Evolutionary conservation across 1,140 invertebrate species (phyloP), one percentile per base, ranked within the genome.

Genomic region (Goniozus legneri): DNA sequence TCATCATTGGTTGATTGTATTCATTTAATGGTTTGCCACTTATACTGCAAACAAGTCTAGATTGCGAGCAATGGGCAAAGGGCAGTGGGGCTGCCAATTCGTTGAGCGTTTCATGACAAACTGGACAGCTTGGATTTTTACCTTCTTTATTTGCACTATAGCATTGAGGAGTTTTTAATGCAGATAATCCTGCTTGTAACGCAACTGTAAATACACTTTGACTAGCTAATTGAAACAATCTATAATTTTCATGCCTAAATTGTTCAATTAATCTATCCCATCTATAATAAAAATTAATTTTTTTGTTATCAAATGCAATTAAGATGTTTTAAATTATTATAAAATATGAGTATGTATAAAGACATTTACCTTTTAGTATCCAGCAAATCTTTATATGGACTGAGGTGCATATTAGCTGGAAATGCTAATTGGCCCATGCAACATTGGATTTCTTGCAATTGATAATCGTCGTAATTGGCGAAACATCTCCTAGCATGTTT

Each of bases 1-100:
- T 81, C 86, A 97, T 95, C 86, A 98, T 91, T 0, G 97, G 96
- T 54, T 89, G 91, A 77, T 99, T 98, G 72, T 98, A 86, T 75
- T 98, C 96, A 78, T 98, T 97, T 35, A 99, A 78, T n/a, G 92
- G 87, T 55, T 89, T 81, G 4, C 92, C 91, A 39, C 91, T 92
- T 50, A 97, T 89, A 56, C 88, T 84, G 67, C 92, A 97, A 54
- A 98, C 90, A 2, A 99, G 80, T 32, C 91, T 84, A 47, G 92
- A 94, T 71, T 98, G 95, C 16, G 93, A 92, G 72, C 93, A 96
- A 78, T 98, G 96, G 34, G 95, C 92, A 76, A 90, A 96, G 31
- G 97, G 96, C 58, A 98, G 77, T 43, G 84, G 78, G 40, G 82
- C 80, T 10, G 95, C 95, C 44, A 98, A 81, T 50, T 85, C 80